A percentile compares a stretch with the other conserved stretches of the same genome.
These are phyloP conservation scores for Oxytorus armatus DNA, from an alignment of 2,888 invertebrate genomes.

Conservation along the genomic window DNA sequence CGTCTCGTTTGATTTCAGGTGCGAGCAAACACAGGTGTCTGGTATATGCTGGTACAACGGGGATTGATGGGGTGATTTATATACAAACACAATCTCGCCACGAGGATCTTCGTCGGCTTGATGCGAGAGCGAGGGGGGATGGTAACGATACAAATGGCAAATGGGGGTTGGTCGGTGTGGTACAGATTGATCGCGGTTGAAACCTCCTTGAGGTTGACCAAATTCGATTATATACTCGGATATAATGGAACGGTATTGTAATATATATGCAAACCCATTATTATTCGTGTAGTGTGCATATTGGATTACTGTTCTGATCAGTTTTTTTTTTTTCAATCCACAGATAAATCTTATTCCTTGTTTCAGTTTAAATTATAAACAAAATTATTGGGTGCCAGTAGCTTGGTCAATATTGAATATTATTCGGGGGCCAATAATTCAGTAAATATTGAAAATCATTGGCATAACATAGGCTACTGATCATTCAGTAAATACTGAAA, in stretches of 20 bases:
- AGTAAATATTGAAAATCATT: too few relatives aligned
- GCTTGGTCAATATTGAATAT: too few relatives aligned
- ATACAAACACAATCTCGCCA: slow-evolving; percentile 38
- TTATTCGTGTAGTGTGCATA: too few relatives aligned
- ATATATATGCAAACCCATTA: neutral
- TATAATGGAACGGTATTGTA: neutral
- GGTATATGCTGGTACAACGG: slow-evolving; percentile 33
- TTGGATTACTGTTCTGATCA: too few relatives aligned
- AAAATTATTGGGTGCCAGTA: too few relatives aligned
- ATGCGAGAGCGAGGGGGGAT: slow-evolving; percentile 28
- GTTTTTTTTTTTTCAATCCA: too few relatives aligned
- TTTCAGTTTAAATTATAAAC: too few relatives aligned
- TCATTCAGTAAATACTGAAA: too few relatives aligned
- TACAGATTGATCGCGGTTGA: slow-evolving; percentile 15
- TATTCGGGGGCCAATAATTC: neutral
- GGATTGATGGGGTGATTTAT: slow-evolving; percentile 14
- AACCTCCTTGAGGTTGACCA: slow-evolving; percentile 39
- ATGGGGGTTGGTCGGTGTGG: slow-evolving; percentile 1
- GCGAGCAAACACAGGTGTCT: slow-evolving; percentile 83
- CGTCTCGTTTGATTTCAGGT: slow-evolving; percentile 80
- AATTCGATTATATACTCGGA: slow-evolving; percentile 1
- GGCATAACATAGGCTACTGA: too few relatives aligned
- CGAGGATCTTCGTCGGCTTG: slow-evolving; percentile 39
- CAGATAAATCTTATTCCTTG: too few relatives aligned
- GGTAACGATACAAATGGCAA: slow-evolving; percentile 18